Evolutionary conservation across 2,888 invertebrate species (phyloP), one percentile per base, ranked within the genome.

Genomic region (Spialia ferax): DNA sequence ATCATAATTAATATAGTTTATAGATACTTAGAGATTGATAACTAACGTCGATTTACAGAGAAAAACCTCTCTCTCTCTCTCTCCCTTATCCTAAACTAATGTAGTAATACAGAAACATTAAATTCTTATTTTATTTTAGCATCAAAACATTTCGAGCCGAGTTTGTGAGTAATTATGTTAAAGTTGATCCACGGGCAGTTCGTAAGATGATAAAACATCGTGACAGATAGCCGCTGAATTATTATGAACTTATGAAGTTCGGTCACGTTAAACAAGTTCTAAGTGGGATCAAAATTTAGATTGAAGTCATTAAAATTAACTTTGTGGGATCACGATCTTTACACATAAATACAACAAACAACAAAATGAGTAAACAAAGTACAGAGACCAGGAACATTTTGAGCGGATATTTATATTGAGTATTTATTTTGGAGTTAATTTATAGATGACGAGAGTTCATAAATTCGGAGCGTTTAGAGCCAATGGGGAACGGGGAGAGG

Each of bases 401-500:
- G 18, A 35, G 56, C 13, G 56, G 11, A 8, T 32, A 45, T 45
- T 45, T 15, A 15, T 29, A 29, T 57, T 23, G 22, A 48, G 45
- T 62, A 38, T 60, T 65, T 48, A 5, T 32, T 60, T 23, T 2
- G 15, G 13, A 4, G 42, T 23, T n/a, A 42, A 13, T 54, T 54
- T 66, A 66, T 29, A 66, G 48, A 71, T 69, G 48, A 69, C 61
- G 69, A 60, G 50, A 71, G 23, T 64, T 68, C 71, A 72, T 59
- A 11, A 71, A 77, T 10, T 26, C 42, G 20, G 88, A 87, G 42
- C 91, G 82, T 69, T 91, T 90, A 61, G 89, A 89, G 68, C 92
- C 91, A 73, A 91, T 88, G 75, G 93, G 92, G 78, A 92, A 88
- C 61, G 84, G 83, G n/a, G 93, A 91, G 13, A 91, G 83, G 76